phyloP scores from a whole-genome alignment of 2,888 invertebrate species.

The Pristionchus maxplancki region DNA sequence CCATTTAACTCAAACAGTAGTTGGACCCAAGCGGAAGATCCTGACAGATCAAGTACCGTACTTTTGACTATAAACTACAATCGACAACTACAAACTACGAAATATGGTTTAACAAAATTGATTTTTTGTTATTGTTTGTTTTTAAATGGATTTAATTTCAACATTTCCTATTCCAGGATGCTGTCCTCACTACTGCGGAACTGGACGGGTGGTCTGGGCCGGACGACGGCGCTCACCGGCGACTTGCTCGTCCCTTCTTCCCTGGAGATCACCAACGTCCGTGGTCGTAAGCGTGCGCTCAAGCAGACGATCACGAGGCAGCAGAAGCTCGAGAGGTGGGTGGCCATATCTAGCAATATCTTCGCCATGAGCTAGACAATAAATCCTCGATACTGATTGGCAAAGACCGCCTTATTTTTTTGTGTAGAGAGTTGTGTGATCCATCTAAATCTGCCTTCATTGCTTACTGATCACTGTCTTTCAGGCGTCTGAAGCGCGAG shows the following conservation, averaged over 20 bases:
- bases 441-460: neutral
- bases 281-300: conserved; percentile 71
- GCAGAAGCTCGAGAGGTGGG: conserved; percentile 65
- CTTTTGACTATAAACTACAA: neutral
- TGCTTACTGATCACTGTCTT: neutral
- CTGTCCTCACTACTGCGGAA: conserved; percentile 34
- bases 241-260: conserved; percentile 45
- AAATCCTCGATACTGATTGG: too few relatives aligned
- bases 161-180: neutral
- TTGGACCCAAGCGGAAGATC: neutral
- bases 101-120: too few relatives aligned
- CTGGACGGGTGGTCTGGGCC: conserved; percentile 32
- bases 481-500: conserved; percentile 70
- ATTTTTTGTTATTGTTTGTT: conserved; percentile 1
- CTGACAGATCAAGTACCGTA: neutral
- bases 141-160: neutral
- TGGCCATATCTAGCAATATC: too few relatives aligned
- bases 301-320: conserved; percentile 70
- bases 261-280: conserved; percentile 36
- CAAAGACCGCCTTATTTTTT: too few relatives aligned
- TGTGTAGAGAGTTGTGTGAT: too few relatives aligned
- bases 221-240: neutral
- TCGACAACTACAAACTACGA: too few relatives aligned
- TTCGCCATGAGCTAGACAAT: too few relatives aligned
- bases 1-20: neutral